Base-by-base conservation (phyloP, 2,888 invertebrate genomes). In the Tethea ocularis region DNA sequence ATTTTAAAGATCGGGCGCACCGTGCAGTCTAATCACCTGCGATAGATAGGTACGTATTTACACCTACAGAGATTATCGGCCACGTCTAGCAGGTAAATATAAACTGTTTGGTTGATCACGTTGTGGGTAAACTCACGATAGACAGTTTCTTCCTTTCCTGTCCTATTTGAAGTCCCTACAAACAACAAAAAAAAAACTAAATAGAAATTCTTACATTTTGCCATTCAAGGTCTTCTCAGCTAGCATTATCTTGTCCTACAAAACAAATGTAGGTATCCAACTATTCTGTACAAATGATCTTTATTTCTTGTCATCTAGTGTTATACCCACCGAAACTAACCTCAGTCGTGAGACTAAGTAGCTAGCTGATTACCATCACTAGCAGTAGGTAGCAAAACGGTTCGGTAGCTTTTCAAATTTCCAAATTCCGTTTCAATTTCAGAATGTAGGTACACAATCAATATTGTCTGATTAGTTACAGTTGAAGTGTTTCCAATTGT, bases 381-480 rank as follows among this genome's bases (percentile, higher is more conserved):
- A 29, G 29, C 36, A 36, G 26, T n/a, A 13, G 1, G 26, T n/a
- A 13, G 1, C 29, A 29, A 26, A 52, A 8, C 52, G 10, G 17
- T 29, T 52, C 17, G 11, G 15, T 17, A 29, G 15, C 3, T n/a
- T 52, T 52, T 23, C 24, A 52, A 26, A 24, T 52, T 52, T 17
- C 4, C 2, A 6, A 26, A 26, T n/a, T 52, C 26, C 23, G 15
- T n/a, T 26, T 24, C 52, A 52, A 52, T 52, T 29, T 26, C 13
- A 52, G 52, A 10, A 26, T 11, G 24, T 26, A 26, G n/a, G 4
- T 15, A n/a, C 15, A n/a, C 38, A n/a, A 6, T 6, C 52, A 52
- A 26, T 13, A 29, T 52, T 52, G 52, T 24, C 8, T 29, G 26
- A 26, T 52, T 52, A 52, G 52, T 52, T 52, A 8, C 29, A 17